A percentile compares a stretch with the other conserved stretches of the same genome.
These are phyloP conservation scores for Alsophila aescularia DNA, from an alignment of 2,888 invertebrate species.

Conservation along the genomic window DNA sequence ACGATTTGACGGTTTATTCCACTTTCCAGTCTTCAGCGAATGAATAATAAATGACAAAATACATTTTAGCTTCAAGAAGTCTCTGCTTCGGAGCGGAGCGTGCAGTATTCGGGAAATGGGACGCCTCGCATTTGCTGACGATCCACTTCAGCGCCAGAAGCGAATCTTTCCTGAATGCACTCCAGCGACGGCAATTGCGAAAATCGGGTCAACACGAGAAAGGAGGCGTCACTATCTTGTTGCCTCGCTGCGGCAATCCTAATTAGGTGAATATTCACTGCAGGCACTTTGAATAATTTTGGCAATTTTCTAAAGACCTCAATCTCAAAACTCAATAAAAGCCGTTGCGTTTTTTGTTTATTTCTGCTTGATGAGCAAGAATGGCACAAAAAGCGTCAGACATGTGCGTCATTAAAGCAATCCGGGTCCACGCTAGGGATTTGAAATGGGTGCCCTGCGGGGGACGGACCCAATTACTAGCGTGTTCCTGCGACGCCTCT, in stretches of 20 bases:
- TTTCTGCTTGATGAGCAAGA: conserved; percentile 35
- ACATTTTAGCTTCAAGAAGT: conserved; percentile 52
- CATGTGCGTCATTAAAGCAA: conserved; percentile 73
- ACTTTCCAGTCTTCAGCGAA: conserved; percentile 73
- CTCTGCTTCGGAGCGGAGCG: conserved; percentile 23
- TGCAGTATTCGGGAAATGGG: conserved; percentile 45
- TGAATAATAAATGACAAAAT: conserved; percentile 78
- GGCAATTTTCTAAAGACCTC: neutral
- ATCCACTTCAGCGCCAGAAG: conserved; percentile 38
- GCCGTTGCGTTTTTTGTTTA: conserved; percentile 19
- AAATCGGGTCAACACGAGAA: conserved; percentile 34
- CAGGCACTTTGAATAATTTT: neutral
- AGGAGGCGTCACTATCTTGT: conserved; percentile 8
- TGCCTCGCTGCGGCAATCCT: neutral
- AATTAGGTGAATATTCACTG: conserved; percentile 1
- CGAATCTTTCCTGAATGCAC: conserved; percentile 38
- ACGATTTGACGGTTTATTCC: conserved; percentile 69
- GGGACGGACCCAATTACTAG: conserved; percentile 66
- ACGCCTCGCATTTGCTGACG: conserved; percentile 49
- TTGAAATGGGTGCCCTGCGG: conserved; percentile 66
- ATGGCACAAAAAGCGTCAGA: conserved; percentile 62
- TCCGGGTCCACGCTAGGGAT: conserved; percentile 64
- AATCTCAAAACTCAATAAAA: neutral
- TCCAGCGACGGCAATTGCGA: conserved; percentile 39
- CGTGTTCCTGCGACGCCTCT: conserved; percentile 56